phyloP scores from a whole-genome alignment of 2,113 vertebrate species.

The Phylloscopus whistleri region DNA sequence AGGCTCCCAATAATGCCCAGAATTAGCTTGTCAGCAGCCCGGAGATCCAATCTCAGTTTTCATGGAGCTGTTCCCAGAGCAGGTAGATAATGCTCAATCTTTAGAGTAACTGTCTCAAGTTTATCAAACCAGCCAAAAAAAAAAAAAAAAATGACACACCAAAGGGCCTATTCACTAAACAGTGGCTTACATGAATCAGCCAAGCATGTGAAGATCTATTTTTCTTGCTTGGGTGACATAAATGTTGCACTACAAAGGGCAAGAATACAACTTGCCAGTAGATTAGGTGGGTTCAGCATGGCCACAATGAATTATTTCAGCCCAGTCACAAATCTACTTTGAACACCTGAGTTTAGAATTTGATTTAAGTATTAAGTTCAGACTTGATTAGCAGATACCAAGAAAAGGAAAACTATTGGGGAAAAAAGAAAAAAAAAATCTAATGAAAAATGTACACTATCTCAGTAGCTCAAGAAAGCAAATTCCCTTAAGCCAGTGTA shows the following conservation, averaged over 20 bases:
- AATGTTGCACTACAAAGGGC: constrained; percentile 42
- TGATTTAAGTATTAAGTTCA: constrained; percentile 18
- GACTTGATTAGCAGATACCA: not conserved
- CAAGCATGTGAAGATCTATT: constrained; percentile 53
- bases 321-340: constrained; percentile 12
- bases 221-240: constrained; percentile 56
- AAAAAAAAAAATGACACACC: constrained; percentile 33
- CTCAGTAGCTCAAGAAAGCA: not conserved
- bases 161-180: constrained; percentile 54
- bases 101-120: constrained; percentile 64
- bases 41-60: constrained; percentile 60
- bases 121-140: constrained; percentile 44
- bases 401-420: not conserved
- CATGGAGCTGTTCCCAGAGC: constrained; percentile 57
- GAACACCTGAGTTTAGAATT: constrained; percentile 1
- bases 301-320: constrained; percentile 28
- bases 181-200: not conserved
- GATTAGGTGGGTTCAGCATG: not conserved
- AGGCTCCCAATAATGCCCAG: constrained; percentile 45
- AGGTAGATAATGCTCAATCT: constrained; percentile 55
- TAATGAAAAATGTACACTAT: not conserved
- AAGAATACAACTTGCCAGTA: not conserved
- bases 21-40: constrained; percentile 64
- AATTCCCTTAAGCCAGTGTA: not conserved
- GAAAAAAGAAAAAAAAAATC: not conserved